Conservation (phyloP, 2,797 vertebrate species). For the Pangasius mekongensis region DNA sequence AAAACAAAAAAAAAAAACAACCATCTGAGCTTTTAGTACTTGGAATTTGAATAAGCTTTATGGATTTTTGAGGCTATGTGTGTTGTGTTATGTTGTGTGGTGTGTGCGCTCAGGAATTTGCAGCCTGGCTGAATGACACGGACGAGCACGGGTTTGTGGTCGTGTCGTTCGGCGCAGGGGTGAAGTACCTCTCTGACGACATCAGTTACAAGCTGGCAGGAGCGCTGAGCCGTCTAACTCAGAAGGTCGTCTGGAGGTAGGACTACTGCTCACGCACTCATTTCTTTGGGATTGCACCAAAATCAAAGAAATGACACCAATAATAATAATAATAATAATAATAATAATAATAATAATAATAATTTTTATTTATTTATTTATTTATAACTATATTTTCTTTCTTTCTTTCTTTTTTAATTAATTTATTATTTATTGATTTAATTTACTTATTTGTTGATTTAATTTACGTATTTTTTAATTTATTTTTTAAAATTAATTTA, state of each 20-base stretch:
- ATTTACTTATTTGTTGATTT: no score
- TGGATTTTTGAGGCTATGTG: not conserved
- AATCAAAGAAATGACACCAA: not conserved
- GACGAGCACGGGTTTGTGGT: constrained; percentile 92
- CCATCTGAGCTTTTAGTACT: not conserved
- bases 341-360: no score
- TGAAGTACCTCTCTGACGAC: constrained; percentile 95
- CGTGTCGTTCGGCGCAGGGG: constrained; percentile 96
- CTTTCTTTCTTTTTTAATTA: no score
- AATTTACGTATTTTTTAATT: no score
- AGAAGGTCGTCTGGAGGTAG: constrained; percentile 97
- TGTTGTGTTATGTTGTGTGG: not conserved
- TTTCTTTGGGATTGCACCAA: not conserved
- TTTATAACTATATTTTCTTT: no score
- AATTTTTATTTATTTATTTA: no score
- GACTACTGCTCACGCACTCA: not conserved
- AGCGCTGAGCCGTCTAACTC: constrained; percentile 87
- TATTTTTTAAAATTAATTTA: no score
- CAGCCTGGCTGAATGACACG: constrained; percentile 87
- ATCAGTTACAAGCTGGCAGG: constrained; percentile 91
- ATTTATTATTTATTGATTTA: no score
- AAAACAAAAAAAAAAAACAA: not conserved
- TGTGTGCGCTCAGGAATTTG: constrained; percentile 81
- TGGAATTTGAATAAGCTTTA: not conserved
- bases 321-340: no score